A percentile compares a stretch with the other conserved stretches of the same genome.
Evolutionary conservation across 1,140 invertebrate genomes (phyloP).

Genomic region (fruit fly (Drosophila melanogaster)): DNA sequence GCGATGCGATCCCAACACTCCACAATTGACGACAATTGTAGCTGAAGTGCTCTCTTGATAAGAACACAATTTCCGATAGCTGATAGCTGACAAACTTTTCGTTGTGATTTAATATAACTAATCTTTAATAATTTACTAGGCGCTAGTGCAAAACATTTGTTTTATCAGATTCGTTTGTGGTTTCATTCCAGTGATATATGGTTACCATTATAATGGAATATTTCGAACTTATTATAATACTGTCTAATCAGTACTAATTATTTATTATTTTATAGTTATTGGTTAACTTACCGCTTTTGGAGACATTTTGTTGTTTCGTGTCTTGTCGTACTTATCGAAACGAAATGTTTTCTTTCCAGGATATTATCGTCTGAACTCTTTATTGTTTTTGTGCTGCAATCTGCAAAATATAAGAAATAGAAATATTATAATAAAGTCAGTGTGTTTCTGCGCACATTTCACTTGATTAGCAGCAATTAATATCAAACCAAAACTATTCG

Average conservation of each 20-base stretch:
- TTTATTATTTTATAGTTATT: neutral
- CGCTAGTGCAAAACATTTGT: no score
- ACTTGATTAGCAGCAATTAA: no score
- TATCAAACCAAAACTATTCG: no score
- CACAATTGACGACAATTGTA: slow-evolving; percentile 41
- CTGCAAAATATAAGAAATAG: slow-evolving; percentile 3
- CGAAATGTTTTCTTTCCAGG: slow-evolving; percentile 29
- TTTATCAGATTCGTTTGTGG: neutral
- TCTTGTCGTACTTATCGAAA: slow-evolving; percentile 46
- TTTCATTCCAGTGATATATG: slow-evolving; percentile 4
- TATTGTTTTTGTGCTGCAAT: slow-evolving; percentile 34
- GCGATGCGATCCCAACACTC: slow-evolving; percentile 1
- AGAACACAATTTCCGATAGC: slow-evolving; percentile 15
- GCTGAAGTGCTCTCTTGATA: slow-evolving; percentile 22
- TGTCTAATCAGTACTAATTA: neutral
- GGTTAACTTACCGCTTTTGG: slow-evolving; percentile 75
- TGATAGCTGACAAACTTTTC: slow-evolving; percentile 4
- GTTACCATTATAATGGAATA: slow-evolving; percentile 8
- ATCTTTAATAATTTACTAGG: slow-evolving; percentile 28
- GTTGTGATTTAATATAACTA: slow-evolving; percentile 19
- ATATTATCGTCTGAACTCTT: slow-evolving; percentile 35
- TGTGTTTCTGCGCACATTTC: no score
- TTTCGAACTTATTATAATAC: neutral
- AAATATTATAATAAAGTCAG: no score
- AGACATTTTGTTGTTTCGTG: slow-evolving; percentile 75